phyloP scores from a whole-genome alignment of 2,888 invertebrate genomes.

The Megalurothrips usitatus region DNA sequence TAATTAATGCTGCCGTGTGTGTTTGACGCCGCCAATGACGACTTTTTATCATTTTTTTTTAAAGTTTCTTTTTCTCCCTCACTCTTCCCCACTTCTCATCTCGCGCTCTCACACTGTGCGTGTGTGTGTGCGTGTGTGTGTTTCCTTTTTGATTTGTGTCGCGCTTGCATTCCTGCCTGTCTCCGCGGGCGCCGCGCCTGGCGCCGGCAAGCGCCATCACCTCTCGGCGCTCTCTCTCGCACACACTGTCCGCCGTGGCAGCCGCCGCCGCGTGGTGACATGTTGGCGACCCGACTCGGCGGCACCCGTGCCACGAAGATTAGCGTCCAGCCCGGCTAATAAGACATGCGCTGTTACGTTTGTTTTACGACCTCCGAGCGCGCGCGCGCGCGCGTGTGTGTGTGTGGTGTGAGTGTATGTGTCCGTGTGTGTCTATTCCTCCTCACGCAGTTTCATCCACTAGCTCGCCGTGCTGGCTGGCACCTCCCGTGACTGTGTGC shows the following conservation, averaged over 20 bases:
- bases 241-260: background rate
- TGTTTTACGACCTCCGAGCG: background rate
- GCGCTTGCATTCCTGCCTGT: background rate
- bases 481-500: background rate
- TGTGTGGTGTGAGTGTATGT: no score
- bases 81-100: background rate
- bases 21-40: slow-evolving; percentile 1
- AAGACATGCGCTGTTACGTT: slow-evolving; percentile 22
- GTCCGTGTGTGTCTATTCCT: background rate
- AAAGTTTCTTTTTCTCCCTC: background rate
- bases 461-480: background rate
- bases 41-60: background rate
- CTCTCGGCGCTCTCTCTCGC: background rate
- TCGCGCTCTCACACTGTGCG: background rate
- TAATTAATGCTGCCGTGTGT: slow-evolving; percentile 4
- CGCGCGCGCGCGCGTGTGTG: no score
- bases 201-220: slow-evolving; percentile 1
- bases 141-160: slow-evolving; percentile 1
- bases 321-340: slow-evolving; percentile 9
- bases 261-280: background rate
- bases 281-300: background rate
- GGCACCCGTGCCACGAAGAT: background rate
- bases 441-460: background rate
- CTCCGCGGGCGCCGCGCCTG: background rate
- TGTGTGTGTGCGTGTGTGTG: no score